Evolutionary conservation across 2,797 vertebrate species (phyloP).

Genomic region (Anisognathus igniventris): DNA sequence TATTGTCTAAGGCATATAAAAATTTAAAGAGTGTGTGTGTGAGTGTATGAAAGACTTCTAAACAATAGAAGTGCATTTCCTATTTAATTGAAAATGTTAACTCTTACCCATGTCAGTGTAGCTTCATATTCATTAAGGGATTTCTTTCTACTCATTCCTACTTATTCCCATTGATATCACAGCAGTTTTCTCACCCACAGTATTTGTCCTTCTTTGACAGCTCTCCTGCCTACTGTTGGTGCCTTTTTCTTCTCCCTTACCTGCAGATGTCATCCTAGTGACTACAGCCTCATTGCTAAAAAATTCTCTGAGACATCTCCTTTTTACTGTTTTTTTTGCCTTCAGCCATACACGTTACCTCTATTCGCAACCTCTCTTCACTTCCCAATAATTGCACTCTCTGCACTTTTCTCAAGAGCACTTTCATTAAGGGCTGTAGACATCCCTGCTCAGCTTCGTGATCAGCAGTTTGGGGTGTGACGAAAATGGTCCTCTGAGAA

Average conservation of each 20-base stretch:
- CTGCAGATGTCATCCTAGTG: neutral
- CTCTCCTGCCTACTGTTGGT: neutral
- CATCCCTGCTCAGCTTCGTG: neutral
- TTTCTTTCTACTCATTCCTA: neutral
- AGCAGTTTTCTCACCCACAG: neutral
- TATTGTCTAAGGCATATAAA: neutral
- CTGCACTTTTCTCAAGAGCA: neutral
- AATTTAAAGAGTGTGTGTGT: accelerated
- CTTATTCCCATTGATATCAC: neutral
- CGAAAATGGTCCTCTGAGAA: neutral
- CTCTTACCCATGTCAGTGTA: neutral
- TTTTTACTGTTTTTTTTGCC: neutral
- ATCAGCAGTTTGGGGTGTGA: neutral
- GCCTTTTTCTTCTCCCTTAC: neutral
- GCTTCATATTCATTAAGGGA: neutral
- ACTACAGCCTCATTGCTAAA: neutral
- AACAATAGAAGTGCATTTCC: neutral
- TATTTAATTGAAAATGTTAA: neutral
- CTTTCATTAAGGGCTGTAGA: neutral
- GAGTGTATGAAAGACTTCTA: neutral
- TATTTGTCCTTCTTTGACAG: neutral
- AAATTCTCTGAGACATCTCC: neutral
- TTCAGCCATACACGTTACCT: neutral
- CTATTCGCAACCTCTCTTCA: neutral
- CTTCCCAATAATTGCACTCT: neutral